phyloP scores from a whole-genome alignment of 2,113 vertebrate species.

The Sprattus sprattus region DNA sequence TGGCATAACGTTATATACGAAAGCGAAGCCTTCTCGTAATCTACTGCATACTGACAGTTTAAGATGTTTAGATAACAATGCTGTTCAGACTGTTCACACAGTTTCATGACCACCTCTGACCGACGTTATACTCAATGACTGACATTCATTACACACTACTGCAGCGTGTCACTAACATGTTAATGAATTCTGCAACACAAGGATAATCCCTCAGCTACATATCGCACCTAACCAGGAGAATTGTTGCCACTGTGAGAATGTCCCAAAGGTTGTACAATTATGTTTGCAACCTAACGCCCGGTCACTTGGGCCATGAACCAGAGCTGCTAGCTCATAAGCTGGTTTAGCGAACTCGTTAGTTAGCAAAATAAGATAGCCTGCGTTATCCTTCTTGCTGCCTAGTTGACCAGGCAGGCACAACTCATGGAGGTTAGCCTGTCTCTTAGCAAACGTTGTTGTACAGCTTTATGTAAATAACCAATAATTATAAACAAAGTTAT shows the following conservation, averaged over 20 bases:
- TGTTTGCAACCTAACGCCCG: conserved; percentile 11
- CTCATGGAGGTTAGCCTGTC: background rate
- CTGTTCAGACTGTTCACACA: background rate
- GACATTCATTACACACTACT: background rate
- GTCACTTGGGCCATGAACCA: conserved; percentile 57
- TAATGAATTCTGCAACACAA: background rate
- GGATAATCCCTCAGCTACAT: background rate
- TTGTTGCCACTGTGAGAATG: background rate
- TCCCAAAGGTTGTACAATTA: background rate
- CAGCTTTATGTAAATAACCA: background rate
- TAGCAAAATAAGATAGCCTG: conserved; percentile 5
- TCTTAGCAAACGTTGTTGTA: background rate
- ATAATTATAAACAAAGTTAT: background rate
- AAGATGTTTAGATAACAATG: background rate
- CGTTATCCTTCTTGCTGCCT: background rate
- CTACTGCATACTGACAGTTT: background rate
- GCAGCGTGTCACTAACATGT: background rate
- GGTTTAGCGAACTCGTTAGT: background rate
- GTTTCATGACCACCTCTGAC: background rate
- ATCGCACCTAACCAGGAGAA: background rate
- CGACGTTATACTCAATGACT: background rate
- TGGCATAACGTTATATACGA: background rate
- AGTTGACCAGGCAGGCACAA: background rate
- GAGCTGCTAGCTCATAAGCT: conserved; percentile 50
- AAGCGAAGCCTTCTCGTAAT: background rate